Evolutionary conservation across 2,888 invertebrate species (phyloP).

Genomic region (Mystacides longicornis): DNA sequence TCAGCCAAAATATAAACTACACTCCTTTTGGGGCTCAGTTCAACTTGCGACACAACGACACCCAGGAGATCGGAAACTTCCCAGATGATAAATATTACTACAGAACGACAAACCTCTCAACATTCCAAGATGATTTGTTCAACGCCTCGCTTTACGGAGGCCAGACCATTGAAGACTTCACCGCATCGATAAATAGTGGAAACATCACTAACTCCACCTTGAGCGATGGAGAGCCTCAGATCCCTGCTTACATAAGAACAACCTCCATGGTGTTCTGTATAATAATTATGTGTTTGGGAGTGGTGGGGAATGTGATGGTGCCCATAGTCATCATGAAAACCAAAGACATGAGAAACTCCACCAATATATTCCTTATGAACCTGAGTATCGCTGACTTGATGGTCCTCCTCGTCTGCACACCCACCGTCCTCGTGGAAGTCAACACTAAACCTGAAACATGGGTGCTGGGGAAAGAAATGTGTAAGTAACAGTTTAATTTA

Average conservation of each 20-base stretch:
- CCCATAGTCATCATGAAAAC: constrained; percentile 87
- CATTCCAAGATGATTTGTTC: constrained; percentile 3
- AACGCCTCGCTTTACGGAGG: constrained; percentile 10
- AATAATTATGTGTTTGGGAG: constrained; percentile 81
- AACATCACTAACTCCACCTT: background rate
- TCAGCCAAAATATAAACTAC: too few species aligned
- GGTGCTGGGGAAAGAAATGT: constrained; percentile 86
- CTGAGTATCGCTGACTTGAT: constrained; percentile 87
- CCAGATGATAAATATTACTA: background rate
- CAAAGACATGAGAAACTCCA: constrained; percentile 90
- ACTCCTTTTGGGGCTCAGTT: too few species aligned
- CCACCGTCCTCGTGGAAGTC: constrained; percentile 89
- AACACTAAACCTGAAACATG: constrained; percentile 87
- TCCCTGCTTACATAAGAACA: constrained; percentile 80
- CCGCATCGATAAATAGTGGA: constrained; percentile 11
- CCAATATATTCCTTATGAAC: constrained; percentile 91
- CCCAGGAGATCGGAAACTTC: too few species aligned
- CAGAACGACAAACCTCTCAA: background rate
- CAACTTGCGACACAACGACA: background rate
- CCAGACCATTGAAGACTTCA: constrained; percentile 11
- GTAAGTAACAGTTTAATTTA: constrained; percentile 65
- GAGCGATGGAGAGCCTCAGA: constrained; percentile 38
- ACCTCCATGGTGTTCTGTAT: constrained; percentile 85
- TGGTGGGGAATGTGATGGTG: constrained; percentile 89
- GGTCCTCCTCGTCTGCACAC: constrained; percentile 86